These are phyloP conservation scores for Apotomis capreana DNA, from an alignment of 2,888 invertebrate species.

Conservation along the genomic window DNA sequence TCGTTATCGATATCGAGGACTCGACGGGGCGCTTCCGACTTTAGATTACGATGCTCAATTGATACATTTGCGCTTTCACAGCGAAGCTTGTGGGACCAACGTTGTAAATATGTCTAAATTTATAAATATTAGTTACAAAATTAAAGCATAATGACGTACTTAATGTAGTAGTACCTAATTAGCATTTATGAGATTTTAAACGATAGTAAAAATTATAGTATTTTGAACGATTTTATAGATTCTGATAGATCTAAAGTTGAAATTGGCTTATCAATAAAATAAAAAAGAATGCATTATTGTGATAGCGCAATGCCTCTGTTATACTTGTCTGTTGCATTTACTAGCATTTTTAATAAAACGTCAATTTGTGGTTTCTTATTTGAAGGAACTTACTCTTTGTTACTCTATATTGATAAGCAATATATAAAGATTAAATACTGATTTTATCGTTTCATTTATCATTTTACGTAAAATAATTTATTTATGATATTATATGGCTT, in stretches of 20 bases:
- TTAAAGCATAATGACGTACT: slow-evolving; percentile 68
- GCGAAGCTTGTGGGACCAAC: slow-evolving; percentile 71
- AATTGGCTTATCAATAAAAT: slow-evolving; percentile 72
- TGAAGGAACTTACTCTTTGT: slow-evolving; percentile 76
- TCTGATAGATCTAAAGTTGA: slow-evolving; percentile 71
- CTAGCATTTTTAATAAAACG: slow-evolving; percentile 78
- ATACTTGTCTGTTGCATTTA: slow-evolving; percentile 79
- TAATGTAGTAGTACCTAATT: slow-evolving; percentile 78
- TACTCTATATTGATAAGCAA: slow-evolving; percentile 82
- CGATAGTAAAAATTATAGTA: slow-evolving; percentile 67
- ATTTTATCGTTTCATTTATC: slow-evolving; percentile 52
- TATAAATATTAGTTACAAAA: slow-evolving; percentile 72
- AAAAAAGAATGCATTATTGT: slow-evolving; percentile 61
- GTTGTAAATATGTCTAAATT: slow-evolving; percentile 81
- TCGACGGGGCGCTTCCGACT: slow-evolving; percentile 67
- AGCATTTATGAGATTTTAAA: slow-evolving; percentile 80
- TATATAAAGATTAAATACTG: slow-evolving; percentile 77
- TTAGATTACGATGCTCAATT: slow-evolving; percentile 78
- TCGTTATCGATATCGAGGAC: slow-evolving; percentile 55
- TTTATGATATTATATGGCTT: not conserved
- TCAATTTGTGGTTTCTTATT: slow-evolving; percentile 72
- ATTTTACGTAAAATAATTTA: not conserved
- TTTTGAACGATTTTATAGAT: slow-evolving; percentile 74
- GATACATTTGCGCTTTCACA: slow-evolving; percentile 77
- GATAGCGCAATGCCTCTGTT: slow-evolving; percentile 79